phyloP scores from a whole-genome alignment of 2,888 invertebrate species.

The Drosophila mettleri region DNA sequence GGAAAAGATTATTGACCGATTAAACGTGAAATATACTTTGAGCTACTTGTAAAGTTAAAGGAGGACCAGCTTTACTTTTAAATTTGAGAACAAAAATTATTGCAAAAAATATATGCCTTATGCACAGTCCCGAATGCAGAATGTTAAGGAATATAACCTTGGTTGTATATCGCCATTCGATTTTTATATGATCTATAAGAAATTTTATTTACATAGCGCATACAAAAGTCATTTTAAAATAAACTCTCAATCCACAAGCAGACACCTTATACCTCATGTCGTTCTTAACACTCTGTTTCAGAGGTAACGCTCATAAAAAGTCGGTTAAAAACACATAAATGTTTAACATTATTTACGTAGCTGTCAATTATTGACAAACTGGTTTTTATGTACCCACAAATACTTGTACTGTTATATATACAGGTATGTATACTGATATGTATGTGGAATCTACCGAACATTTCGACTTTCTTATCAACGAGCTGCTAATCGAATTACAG shows the following conservation, averaged over 20 bases:
- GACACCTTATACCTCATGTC: not conserved
- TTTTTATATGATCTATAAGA: not conserved
- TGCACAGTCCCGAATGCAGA: too few species aligned
- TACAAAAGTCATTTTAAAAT: not conserved
- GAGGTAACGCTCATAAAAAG: slow-evolving; percentile 15
- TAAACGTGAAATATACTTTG: not conserved
- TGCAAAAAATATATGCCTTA: too few species aligned
- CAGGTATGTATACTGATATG: slow-evolving; percentile 9
- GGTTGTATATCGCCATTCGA: not conserved
- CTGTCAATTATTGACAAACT: slow-evolving; percentile 78
- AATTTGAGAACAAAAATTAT: too few species aligned
- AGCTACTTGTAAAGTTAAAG: not conserved
- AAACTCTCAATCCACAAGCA: not conserved
- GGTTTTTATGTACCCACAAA: slow-evolving; percentile 31
- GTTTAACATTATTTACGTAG: slow-evolving; percentile 74
- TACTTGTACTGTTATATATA: not conserved
- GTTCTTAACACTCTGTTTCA: not conserved
- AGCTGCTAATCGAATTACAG: slow-evolving; percentile 50
- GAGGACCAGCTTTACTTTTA: not conserved
- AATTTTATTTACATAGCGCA: not conserved
- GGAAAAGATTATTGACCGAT: slow-evolving; percentile 4
- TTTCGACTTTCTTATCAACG: slow-evolving; percentile 43
- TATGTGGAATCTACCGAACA: slow-evolving; percentile 33
- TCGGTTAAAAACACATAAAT: slow-evolving; percentile 51
- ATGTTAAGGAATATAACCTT: not conserved